Evolutionary conservation across 2,797 vertebrate genomes (phyloP).

Genomic region (Notoglanidium macrostoma): DNA sequence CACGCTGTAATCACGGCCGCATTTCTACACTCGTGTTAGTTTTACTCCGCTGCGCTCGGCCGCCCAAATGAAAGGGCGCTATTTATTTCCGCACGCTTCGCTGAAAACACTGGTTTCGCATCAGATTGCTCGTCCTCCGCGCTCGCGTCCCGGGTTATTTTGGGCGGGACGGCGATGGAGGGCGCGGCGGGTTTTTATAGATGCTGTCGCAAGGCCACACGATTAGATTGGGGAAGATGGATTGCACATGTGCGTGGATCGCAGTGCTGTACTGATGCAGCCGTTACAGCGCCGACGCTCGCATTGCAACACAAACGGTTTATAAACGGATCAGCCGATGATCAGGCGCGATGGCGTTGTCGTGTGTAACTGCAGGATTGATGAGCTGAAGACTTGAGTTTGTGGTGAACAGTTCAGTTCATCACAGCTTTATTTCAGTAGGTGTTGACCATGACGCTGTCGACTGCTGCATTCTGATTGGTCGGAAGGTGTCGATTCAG

Average conservation of each 20-base stretch:
- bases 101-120: background rate
- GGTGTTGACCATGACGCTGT: background rate
- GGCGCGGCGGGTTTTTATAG: background rate
- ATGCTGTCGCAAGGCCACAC: background rate
- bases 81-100: conserved; percentile 2
- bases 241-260: background rate
- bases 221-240: background rate
- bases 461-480: background rate
- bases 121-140: background rate
- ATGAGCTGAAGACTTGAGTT: background rate
- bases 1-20: background rate
- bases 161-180: background rate
- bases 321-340: background rate
- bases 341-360: background rate
- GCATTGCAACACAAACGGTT: background rate
- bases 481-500: background rate
- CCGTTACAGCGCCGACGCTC: no score
- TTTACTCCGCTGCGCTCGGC: background rate
- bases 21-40: background rate
- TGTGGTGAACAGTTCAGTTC: background rate
- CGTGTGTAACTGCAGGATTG: background rate
- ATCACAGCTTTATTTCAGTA: no score
- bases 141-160: background rate
- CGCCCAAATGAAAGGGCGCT: conserved; percentile 5
- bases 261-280: background rate